Conservation (phyloP, 2,113 vertebrate species). For the Turdus rufiventris region DNA sequence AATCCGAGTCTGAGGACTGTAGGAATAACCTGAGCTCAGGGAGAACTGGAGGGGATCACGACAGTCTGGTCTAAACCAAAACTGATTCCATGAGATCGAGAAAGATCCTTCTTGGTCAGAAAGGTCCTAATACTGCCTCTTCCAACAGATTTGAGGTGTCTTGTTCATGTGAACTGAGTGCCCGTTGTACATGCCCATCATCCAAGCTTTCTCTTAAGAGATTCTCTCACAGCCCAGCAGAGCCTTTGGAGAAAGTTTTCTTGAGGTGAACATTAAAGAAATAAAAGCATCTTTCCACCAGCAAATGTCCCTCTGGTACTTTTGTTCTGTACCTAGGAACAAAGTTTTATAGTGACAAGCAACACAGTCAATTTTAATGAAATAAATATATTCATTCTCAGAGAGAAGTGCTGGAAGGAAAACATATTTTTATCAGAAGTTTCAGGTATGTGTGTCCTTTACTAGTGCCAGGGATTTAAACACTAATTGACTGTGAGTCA, state of each 20-base stretch:
- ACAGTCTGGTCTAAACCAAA: neutral
- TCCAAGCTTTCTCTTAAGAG: neutral
- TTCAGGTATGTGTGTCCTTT: neutral
- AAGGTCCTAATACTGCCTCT: neutral
- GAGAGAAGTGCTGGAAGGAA: neutral
- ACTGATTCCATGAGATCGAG: neutral
- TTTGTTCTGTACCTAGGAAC: neutral
- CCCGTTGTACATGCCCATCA: neutral
- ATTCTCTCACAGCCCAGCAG: neutral
- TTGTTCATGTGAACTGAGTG: fast-evolving
- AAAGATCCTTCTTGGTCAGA: neutral
- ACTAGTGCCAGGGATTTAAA: neutral
- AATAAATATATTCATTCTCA: neutral
- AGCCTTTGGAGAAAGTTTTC: neutral
- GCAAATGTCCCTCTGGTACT: neutral
- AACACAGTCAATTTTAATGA: neutral
- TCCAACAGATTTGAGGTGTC: neutral
- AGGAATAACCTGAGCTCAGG: neutral
- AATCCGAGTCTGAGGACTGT: neutral
- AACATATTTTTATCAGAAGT: neutral
- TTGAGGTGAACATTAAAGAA: neutral
- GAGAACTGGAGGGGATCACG: fast-evolving
- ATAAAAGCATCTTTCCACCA: neutral
- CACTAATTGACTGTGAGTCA: neutral
- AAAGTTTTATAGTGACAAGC: neutral